These are phyloP conservation scores for Myotis yumanensis DNA, from an alignment of 2,113 vertebrate species.

Conservation along the genomic window DNA sequence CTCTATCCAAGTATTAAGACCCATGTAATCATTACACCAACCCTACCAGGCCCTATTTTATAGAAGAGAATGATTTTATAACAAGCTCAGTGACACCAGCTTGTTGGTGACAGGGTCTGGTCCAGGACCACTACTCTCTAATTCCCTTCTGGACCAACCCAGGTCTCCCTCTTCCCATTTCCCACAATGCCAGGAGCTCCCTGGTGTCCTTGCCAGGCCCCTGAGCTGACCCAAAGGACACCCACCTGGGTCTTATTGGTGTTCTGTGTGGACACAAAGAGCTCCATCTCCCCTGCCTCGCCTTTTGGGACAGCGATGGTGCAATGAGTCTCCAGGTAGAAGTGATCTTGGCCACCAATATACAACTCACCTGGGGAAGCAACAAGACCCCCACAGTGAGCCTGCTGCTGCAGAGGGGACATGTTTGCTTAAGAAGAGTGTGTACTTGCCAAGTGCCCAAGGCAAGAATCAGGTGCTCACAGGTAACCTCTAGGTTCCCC, in stretches of 20 bases:
- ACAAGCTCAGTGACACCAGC: not conserved
- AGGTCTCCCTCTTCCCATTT: not conserved
- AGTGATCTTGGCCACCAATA: conserved; percentile 96
- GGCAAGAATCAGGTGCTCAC: not conserved
- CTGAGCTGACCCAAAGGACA: not conserved
- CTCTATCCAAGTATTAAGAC: not conserved
- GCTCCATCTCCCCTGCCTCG: conserved; percentile 95
- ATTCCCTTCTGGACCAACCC: not conserved
- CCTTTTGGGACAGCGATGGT: conserved; percentile 92
- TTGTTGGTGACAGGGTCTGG: not conserved
- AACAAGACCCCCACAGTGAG: not conserved
- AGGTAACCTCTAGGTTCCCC: not conserved
- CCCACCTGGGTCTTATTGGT: conserved; percentile 87
- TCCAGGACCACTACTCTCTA: not conserved
- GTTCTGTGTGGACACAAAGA: conserved; percentile 93
- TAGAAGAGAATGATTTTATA: not conserved
- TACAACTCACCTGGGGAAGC: conserved; percentile 90
- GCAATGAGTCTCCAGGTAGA: conserved; percentile 96
- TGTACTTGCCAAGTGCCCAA: not conserved
- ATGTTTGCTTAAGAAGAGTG: not conserved
- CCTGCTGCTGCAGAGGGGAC: accelerated
- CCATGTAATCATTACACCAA: not conserved
- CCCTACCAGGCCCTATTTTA: not conserved
- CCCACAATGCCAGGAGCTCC: not conserved
- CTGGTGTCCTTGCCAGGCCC: not conserved